A percentile compares a stretch with the other conserved stretches of the same genome.
phyloP scores from a whole-genome alignment of 92 coral and sea anemone species.

The Scolanthus callimorphus region DNA sequence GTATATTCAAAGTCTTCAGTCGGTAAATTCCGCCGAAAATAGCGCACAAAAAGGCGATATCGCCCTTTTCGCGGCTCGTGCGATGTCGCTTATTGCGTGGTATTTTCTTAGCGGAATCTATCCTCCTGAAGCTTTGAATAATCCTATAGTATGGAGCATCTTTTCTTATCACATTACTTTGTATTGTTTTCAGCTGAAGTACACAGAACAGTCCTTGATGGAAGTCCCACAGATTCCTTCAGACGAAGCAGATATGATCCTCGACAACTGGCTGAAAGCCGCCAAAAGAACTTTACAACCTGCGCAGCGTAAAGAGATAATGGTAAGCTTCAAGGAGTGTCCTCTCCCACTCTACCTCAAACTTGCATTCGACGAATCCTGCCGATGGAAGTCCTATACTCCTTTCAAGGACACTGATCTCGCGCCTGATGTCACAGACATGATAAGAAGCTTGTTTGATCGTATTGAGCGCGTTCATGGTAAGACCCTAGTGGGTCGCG shows the following conservation, averaged over 20 bases:
- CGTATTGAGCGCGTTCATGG: slow-evolving; percentile 89
- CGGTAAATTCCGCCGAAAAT: no score
- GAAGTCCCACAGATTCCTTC: slow-evolving; percentile 81
- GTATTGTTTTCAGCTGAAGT: slow-evolving; percentile 9
- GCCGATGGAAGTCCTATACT: slow-evolving; percentile 94
- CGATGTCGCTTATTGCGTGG: no score
- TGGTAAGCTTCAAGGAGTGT: slow-evolving; percentile 74
- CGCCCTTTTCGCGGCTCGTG: no score
- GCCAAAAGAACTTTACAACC: slow-evolving; percentile 67
- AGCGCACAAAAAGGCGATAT: no score
- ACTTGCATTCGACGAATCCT: slow-evolving; percentile 89
- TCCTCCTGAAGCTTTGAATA: no score
- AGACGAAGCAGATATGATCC: slow-evolving; percentile 80
- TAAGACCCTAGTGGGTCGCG: slow-evolving; percentile 72
- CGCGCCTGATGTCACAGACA: slow-evolving; percentile 74
- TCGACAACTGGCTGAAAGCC: slow-evolving; percentile 76
- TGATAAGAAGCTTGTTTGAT: slow-evolving; percentile 78
- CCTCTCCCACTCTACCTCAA: slow-evolving; percentile 91
- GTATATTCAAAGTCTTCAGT: no score
- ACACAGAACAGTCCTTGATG: slow-evolving; percentile 54
- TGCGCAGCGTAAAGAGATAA: slow-evolving; percentile 61
- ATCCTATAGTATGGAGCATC: no score
- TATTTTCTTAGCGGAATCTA: no score
- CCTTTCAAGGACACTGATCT: slow-evolving; percentile 55
- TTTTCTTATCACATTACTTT: no score